Conservation (phyloP, 2,797 vertebrate genomes). For the Muraenolepis orangiensis region DNA sequence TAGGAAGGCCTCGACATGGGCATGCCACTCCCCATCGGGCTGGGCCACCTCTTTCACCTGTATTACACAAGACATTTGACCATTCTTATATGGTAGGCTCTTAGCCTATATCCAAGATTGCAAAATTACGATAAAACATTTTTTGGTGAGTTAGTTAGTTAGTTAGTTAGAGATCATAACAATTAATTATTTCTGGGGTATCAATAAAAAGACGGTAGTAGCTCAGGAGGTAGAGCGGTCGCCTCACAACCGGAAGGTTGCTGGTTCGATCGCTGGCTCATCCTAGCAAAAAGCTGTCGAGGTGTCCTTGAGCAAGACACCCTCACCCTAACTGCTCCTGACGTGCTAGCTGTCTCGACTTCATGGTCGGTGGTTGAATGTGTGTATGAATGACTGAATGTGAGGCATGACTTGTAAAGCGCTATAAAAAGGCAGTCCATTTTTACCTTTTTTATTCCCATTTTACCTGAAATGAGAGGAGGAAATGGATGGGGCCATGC, state of each 20-base stretch:
- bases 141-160: background rate
- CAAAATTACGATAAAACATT: background rate
- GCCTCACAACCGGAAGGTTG: too few relatives aligned
- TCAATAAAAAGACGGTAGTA: background rate
- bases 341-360: too few relatives aligned
- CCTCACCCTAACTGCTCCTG: too few relatives aligned
- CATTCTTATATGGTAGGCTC: background rate
- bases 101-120: background rate
- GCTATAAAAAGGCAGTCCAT: too few relatives aligned
- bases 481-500: conserved; percentile 55
- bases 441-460: too few relatives aligned
- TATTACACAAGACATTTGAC: background rate
- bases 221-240: too few relatives aligned
- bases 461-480: conserved; percentile 66
- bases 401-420: too few relatives aligned
- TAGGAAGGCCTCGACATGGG: conserved; percentile 51
- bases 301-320: too few relatives aligned
- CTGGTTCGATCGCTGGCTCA: too few relatives aligned
- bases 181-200: background rate
- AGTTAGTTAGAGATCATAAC: background rate
- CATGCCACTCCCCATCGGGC: conserved; percentile 27
- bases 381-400: too few relatives aligned
- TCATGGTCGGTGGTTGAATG: too few relatives aligned
- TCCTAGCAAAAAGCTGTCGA: too few relatives aligned
- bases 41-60: conserved; percentile 49